phyloP scores from a whole-genome alignment of 1,140 invertebrate genomes.

The Drosophila sproati region DNA sequence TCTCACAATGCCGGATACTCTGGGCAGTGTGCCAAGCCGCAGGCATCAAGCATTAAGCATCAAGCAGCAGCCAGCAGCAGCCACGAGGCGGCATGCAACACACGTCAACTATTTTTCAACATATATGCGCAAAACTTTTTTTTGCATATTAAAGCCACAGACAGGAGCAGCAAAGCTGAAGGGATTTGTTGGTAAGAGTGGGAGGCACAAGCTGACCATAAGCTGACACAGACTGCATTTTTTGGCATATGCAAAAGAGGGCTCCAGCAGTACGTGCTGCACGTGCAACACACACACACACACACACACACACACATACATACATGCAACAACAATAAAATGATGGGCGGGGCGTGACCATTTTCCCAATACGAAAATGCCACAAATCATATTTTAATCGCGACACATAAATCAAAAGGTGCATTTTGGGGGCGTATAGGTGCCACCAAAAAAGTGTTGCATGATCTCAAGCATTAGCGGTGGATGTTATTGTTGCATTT shows the following conservation, averaged over 20 bases:
- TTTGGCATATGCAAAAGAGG: slow-evolving; percentile 57
- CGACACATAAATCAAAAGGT: slow-evolving; percentile 79
- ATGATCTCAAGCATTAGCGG: slow-evolving; percentile 40
- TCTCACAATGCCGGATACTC: slow-evolving; percentile 4
- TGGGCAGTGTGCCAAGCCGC: slow-evolving; percentile 44
- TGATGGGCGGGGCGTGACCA: slow-evolving; percentile 53
- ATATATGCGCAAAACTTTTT: slow-evolving; percentile 55
- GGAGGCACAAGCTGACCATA: slow-evolving; percentile 34
- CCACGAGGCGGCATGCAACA: slow-evolving; percentile 5
- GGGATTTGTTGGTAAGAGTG: background rate
- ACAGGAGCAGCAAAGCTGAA: background rate
- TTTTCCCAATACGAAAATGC: slow-evolving; percentile 73
- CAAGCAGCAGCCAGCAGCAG: background rate
- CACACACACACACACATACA: slow-evolving; percentile 7
- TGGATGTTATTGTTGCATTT: slow-evolving; percentile 31
- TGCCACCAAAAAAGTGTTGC: slow-evolving; percentile 46
- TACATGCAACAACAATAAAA: slow-evolving; percentile 22
- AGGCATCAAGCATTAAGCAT: slow-evolving; percentile 7
- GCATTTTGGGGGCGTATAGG: slow-evolving; percentile 23
- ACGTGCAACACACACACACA: slow-evolving; percentile 47
- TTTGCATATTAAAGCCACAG: slow-evolving; percentile 51
- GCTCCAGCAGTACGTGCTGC: slow-evolving; percentile 44
- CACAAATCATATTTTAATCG: slow-evolving; percentile 84
- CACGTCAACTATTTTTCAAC: slow-evolving; percentile 58
- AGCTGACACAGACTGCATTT: slow-evolving; percentile 48